A percentile compares a stretch with the other conserved stretches of the same genome.
phyloP scores from a whole-genome alignment of 2,113 vertebrate species.

The Procavia capensis region DNA sequence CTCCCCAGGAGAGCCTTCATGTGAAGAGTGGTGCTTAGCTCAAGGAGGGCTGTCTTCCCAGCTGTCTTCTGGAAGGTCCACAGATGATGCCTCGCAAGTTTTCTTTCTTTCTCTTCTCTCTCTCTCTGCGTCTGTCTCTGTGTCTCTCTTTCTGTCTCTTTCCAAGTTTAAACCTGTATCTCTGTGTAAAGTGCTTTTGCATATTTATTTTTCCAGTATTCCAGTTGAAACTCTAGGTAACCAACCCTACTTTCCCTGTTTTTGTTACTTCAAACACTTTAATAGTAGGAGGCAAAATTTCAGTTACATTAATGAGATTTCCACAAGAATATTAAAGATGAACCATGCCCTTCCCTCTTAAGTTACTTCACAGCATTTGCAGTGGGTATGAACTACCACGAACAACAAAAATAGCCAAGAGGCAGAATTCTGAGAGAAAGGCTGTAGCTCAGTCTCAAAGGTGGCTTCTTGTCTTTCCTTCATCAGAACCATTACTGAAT shows the following conservation, averaged over 20 bases:
- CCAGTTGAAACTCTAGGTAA: constrained; percentile 18
- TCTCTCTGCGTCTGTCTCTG: too few relatives aligned
- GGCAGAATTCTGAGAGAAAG: constrained; percentile 47
- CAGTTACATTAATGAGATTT: constrained; percentile 74
- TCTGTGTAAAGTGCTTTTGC: background rate
- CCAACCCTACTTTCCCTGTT: constrained; percentile 50
- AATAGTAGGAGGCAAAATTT: constrained; percentile 65
- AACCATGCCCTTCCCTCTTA: constrained; percentile 69
- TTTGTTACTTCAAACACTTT: constrained; percentile 54
- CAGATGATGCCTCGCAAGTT: background rate
- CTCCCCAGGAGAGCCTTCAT: background rate
- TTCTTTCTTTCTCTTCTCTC: background rate
- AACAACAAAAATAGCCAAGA: constrained; percentile 51
- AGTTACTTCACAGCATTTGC: constrained; percentile 34
- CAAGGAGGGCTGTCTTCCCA: background rate
- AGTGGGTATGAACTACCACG: background rate
- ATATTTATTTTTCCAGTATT: constrained; percentile 46
- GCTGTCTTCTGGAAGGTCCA: background rate
- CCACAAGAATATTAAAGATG: constrained; percentile 74
- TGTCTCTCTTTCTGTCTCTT: background rate
- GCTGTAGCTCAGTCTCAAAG: constrained; percentile 30
- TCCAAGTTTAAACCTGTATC: constrained; percentile 25
- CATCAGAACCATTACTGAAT: constrained; percentile 53
- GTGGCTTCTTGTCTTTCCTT: background rate
- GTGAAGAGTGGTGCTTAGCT: background rate